These are phyloP conservation scores for Thunnus albacares DNA, from an alignment of 2,797 vertebrate species.

Conservation along the genomic window DNA sequence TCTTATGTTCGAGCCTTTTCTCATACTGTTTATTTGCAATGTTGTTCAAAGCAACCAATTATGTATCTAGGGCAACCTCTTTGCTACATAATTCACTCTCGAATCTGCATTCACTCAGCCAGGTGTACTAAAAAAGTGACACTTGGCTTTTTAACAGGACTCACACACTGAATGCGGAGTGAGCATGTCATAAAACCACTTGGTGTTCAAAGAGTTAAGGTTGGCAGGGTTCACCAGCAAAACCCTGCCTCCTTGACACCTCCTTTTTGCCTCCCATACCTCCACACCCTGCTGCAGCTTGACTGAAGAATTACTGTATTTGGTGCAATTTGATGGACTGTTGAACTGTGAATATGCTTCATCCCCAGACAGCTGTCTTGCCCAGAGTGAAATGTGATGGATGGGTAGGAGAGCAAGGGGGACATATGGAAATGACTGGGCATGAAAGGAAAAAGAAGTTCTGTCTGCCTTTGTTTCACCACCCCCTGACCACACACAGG, in stretches of 20 bases:
- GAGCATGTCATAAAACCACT: background rate
- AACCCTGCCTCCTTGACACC: slow-evolving; percentile 52
- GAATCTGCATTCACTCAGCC: background rate
- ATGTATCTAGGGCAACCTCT: slow-evolving; percentile 3
- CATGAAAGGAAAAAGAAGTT: slow-evolving; percentile 64
- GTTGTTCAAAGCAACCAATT: slow-evolving; percentile 7
- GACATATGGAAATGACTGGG: slow-evolving; percentile 84
- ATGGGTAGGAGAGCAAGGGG: slow-evolving; percentile 76
- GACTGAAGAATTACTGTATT: slow-evolving; percentile 82
- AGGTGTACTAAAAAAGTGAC: slow-evolving; percentile 3
- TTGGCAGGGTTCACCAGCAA: slow-evolving; percentile 41
- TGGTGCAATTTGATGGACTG: slow-evolving; percentile 87
- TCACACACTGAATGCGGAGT: slow-evolving; percentile 11
- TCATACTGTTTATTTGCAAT: background rate
- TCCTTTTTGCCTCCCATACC: slow-evolving; percentile 24
- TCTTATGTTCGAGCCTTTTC: background rate
- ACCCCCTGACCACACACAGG: slow-evolving; percentile 50
- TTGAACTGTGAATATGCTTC: slow-evolving; percentile 86
- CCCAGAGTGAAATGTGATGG: slow-evolving; percentile 85
- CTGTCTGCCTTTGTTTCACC: slow-evolving; percentile 64
- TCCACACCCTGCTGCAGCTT: slow-evolving; percentile 57
- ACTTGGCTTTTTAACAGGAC: slow-evolving; percentile 21
- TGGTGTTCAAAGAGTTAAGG: slow-evolving; percentile 38
- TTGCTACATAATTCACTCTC: background rate
- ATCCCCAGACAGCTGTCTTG: slow-evolving; percentile 82